A percentile compares a stretch with the other conserved stretches of the same genome.
These are phyloP conservation scores for Cinclus mexicanus DNA, from an alignment of 2,113 vertebrate genomes.

Conservation along the genomic window DNA sequence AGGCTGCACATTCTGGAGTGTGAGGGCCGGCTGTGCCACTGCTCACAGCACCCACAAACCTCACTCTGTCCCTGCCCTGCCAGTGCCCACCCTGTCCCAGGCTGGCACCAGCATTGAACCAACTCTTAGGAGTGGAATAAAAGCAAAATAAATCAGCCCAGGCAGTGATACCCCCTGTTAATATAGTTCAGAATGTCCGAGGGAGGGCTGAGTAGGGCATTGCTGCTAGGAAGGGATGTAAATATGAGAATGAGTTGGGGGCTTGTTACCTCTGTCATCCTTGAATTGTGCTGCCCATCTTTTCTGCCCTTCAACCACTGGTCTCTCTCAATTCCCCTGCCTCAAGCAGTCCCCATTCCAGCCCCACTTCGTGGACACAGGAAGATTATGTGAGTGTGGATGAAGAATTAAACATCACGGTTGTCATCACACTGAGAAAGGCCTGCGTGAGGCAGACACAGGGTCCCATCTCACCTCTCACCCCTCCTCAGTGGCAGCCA, in stretches of 20 bases:
- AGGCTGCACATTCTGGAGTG: neutral
- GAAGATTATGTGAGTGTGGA: neutral
- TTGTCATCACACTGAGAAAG: neutral
- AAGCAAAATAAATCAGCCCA: neutral
- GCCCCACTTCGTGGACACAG: neutral
- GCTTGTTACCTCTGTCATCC: neutral
- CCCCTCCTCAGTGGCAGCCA: neutral
- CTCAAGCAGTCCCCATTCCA: neutral
- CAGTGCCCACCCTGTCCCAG: neutral
- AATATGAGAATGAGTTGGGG: neutral
- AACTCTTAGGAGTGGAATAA: neutral
- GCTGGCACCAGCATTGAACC: neutral
- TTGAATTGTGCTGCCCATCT: neutral
- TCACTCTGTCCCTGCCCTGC: neutral
- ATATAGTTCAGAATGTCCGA: neutral
- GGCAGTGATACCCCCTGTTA: neutral
- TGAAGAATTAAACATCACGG: neutral
- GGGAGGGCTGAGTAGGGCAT: neutral
- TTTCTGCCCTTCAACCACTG: neutral
- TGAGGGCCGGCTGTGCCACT: accelerated
- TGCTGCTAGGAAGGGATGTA: neutral
- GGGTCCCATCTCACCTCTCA: neutral
- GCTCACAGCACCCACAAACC: neutral
- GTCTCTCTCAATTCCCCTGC: neutral
- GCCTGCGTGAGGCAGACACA: neutral